Conservation (phyloP, 1,140 invertebrate species). For the Cydia amplana region DNA sequence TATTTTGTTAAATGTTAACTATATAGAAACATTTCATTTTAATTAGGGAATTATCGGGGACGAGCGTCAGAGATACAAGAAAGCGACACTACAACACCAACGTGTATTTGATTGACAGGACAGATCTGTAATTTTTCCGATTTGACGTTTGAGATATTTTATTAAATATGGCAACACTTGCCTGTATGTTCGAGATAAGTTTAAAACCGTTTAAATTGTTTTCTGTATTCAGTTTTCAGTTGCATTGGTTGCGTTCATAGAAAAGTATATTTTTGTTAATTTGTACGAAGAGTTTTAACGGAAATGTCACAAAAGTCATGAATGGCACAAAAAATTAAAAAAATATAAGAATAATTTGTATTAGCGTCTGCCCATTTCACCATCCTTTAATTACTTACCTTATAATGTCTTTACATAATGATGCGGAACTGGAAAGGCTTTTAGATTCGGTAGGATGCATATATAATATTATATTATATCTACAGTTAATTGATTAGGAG, state of each 20-base stretch:
- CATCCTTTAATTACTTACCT: background rate
- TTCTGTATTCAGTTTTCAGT: background rate
- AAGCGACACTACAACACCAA: background rate
- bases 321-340: slow-evolving; percentile 42
- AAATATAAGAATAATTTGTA: slow-evolving; percentile 39
- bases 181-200: background rate
- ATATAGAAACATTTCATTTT: background rate
- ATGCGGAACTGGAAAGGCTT: background rate
- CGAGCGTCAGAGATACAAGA: too few species aligned
- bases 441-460: slow-evolving; percentile 14
- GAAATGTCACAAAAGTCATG: slow-evolving; percentile 17
- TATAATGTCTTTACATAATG: slow-evolving; percentile 15
- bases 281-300: background rate
- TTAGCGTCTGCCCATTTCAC: slow-evolving; percentile 5
- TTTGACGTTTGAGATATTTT: background rate
- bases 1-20: background rate
- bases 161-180: background rate
- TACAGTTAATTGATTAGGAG: background rate
- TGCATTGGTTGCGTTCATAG: background rate
- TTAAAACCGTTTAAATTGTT: background rate
- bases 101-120: background rate
- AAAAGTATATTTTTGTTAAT: background rate
- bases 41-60: background rate
- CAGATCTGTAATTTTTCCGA: background rate
- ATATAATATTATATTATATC: background rate